Evolutionary conservation across 2,113 vertebrate species (phyloP), one percentile per base, ranked within the genome.

Genomic region (Calidris pugnax): DNA sequence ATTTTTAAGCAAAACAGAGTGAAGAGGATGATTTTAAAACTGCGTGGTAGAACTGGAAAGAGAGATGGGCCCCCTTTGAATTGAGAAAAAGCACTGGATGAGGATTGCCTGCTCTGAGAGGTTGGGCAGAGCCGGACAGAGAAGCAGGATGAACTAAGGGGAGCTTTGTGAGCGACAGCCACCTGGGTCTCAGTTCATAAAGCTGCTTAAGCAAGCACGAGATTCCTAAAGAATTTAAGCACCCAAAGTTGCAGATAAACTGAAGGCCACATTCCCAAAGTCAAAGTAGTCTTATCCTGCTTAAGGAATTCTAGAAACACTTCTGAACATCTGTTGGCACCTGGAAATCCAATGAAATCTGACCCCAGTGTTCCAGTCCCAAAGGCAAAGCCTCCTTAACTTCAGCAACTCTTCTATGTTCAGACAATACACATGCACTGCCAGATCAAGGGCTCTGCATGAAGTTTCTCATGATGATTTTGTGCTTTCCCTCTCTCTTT

Each of bases 321-420:
- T 92, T 87, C 43, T 87, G 81, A 90, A 89, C 81, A 87, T 81
- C 84, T 97, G 87, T 28, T 64, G 32, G 87, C 53, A 72, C 53
- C 45, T 93, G 94, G 56, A 94, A 91, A 91, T 89, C 53, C 19
- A 0, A 10, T 72, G 62, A 68, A 85, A 93, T 75, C 84, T 82
- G 74, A 89, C 24, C 39, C 45, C 20, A 39, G 24, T 75, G 39
- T 50, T 85, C 39, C 73, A 76, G 43, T 82, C 60, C 43, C 74
- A 85, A 48, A 76, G 41, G 66, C 28, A 91, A 95, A 78, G 10
- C 62, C 56, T 77, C 23, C 41, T 75, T 47, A 72, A 67, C 27
- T 26, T 79, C 37, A 50, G 12, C 30, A 68, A 63, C 30, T n/a
- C 35, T 41, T 37, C 9, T n/a, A 3, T 33, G 20, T 51, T 67